phyloP scores from a whole-genome alignment of 2,888 invertebrate species.

The Stegophylla sp. region DNA sequence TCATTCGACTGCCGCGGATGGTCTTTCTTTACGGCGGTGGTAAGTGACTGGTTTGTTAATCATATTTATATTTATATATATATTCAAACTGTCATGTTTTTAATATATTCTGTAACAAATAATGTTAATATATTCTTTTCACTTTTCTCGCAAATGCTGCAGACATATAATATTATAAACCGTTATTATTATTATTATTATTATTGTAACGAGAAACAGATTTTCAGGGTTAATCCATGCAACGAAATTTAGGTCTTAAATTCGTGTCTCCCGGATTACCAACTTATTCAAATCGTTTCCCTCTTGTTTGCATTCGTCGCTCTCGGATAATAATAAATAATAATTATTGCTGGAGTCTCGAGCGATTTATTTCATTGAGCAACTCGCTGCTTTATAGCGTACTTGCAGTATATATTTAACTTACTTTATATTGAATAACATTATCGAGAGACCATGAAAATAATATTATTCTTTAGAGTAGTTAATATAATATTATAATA shows the following conservation, averaged over 20 bases:
- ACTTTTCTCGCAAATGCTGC: too few species aligned
- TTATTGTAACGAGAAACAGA: too few species aligned
- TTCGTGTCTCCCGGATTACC: neutral
- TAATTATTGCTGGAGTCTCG: neutral
- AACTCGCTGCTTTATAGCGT: neutral
- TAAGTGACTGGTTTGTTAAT: constrained; percentile 59
- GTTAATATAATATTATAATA: neutral
- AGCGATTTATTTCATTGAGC: neutral
- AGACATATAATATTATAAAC: too few species aligned
- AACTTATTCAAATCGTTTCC: too few species aligned
- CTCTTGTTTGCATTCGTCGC: neutral
- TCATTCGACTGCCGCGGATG: constrained; percentile 70
- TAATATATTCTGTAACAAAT: too few species aligned
- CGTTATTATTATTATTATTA: too few species aligned
- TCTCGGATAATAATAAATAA: neutral
- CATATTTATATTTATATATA: neutral
- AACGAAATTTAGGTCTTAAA: neutral
- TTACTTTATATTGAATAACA: neutral
- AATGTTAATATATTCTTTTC: too few species aligned
- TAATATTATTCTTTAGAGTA: constrained; percentile 4
- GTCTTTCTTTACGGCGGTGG: constrained; percentile 70
- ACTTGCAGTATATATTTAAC: too few species aligned
- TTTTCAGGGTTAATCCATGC: neutral
- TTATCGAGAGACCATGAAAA: constrained; percentile 9
- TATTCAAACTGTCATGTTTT: too few species aligned